Conservation (phyloP, 2,797 vertebrate genomes). For the Myripristis jacobus region DNA sequence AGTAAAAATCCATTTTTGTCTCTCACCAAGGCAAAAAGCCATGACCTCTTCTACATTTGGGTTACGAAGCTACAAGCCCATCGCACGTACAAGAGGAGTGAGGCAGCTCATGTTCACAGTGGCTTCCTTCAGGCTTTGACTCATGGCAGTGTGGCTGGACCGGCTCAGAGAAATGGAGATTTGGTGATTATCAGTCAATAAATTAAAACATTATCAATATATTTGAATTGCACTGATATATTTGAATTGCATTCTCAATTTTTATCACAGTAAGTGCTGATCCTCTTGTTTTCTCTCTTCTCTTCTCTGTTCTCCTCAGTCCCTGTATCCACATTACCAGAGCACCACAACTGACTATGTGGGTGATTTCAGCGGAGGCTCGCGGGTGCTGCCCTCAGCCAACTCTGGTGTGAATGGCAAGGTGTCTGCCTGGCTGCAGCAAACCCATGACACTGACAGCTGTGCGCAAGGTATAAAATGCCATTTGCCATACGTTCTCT, state of each 20-base stretch:
- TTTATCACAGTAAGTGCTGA: too few species aligned
- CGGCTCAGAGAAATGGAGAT: conserved; percentile 75
- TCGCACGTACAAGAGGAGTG: conserved; percentile 84
- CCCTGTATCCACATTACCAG: conserved; percentile 45
- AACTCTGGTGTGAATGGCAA: conserved; percentile 83
- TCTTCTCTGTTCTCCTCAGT: conserved; percentile 4
- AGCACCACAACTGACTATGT: conserved; percentile 39
- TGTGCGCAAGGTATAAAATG: conserved; percentile 86
- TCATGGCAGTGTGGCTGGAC: conserved; percentile 22
- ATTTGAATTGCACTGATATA: too few species aligned
- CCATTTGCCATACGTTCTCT: not conserved
- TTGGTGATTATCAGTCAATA: conserved; percentile 60
- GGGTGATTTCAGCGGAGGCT: conserved; percentile 56
- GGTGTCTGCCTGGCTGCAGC: conserved; percentile 91
- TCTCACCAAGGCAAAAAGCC: conserved; percentile 87
- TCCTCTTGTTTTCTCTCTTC: not conserved
- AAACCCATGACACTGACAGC: conserved; percentile 85
- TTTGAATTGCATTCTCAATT: too few species aligned
- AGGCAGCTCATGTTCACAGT: conserved; percentile 72
- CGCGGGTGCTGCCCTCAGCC: conserved; percentile 74
- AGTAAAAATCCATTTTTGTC: too few species aligned
- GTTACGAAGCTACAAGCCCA: conserved; percentile 91
- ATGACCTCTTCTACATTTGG: conserved; percentile 92
- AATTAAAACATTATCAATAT: not conserved
- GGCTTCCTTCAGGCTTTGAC: conserved; percentile 66